Conservation (phyloP, 2,888 invertebrate species). For the Capitulum mitella region DNA sequence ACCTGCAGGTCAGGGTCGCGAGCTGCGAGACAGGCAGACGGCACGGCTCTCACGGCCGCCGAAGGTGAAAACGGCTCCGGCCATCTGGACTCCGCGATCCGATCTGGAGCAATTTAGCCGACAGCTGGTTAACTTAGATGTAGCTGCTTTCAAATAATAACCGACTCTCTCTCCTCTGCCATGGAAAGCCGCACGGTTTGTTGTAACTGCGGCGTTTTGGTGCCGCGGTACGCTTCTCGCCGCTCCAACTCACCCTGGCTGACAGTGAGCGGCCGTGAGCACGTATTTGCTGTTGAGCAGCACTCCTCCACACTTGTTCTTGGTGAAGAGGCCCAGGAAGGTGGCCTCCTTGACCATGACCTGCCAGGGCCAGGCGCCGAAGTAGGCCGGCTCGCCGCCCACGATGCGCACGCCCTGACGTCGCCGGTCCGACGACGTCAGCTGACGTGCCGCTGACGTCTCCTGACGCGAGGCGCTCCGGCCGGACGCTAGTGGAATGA, state of each 20-base stretch:
- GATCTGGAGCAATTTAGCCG: no score
- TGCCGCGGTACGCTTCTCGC: no score
- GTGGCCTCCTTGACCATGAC: conserved; percentile 84
- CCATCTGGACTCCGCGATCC: no score
- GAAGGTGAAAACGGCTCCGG: no score
- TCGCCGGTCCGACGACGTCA: conserved; percentile 9
- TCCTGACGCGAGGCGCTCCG: neutral
- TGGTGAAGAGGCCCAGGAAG: conserved; percentile 86
- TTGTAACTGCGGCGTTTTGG: no score
- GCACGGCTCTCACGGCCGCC: no score
- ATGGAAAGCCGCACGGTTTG: no score
- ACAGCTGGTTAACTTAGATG: no score
- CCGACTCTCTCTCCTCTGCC: no score
- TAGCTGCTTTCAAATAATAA: no score
- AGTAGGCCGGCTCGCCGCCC: conserved; percentile 75
- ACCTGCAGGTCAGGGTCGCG: conserved; percentile 51
- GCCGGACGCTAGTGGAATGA: conserved; percentile 59
- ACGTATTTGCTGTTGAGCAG: conserved; percentile 80
- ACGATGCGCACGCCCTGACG: conserved; percentile 63
- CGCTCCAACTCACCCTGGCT: conserved; percentile 66
- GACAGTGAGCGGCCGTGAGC: conserved; percentile 89
- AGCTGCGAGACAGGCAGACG: no score
- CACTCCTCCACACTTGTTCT: conserved; percentile 91
- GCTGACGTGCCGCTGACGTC: neutral
- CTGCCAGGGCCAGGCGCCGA: conserved; percentile 90